These are phyloP conservation scores for Lycophotia porphyrea DNA, from an alignment of 2,888 invertebrate species.

Conservation along the genomic window DNA sequence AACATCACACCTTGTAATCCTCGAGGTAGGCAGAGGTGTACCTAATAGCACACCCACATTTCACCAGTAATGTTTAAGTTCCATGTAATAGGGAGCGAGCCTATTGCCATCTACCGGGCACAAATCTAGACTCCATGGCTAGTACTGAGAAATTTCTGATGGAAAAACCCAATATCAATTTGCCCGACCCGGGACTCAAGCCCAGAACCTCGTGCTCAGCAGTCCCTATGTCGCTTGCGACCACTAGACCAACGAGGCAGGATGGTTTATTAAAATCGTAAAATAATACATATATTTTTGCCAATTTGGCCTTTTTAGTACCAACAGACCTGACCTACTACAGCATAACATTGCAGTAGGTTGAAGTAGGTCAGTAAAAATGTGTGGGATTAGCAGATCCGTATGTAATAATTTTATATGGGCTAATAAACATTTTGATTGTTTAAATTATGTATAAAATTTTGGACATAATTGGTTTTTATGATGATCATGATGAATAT, in stretches of 20 bases:
- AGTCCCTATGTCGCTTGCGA: too few relatives aligned
- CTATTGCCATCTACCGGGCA: not conserved
- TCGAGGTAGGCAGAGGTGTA: too few relatives aligned
- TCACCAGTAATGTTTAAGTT: not conserved
- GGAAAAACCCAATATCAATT: not conserved
- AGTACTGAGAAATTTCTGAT: not conserved
- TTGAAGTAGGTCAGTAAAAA: constrained; percentile 21
- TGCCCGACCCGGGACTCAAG: not conserved
- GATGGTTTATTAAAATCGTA: not conserved
- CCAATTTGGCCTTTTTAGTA: constrained; percentile 35
- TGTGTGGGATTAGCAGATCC: constrained; percentile 39
- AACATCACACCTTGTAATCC: too few relatives aligned
- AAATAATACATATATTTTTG: not conserved
- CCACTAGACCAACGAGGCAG: not conserved
- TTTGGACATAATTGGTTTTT: constrained; percentile 42
- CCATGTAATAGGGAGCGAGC: not conserved
- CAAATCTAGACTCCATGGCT: not conserved
- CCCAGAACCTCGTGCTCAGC: not conserved
- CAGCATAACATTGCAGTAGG: not conserved
- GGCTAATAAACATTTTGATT: constrained; percentile 22
- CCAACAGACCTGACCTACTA: not conserved
- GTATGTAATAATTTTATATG: constrained; percentile 29
- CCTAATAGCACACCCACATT: not conserved
- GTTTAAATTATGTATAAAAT: constrained; percentile 20
- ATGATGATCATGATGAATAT: constrained; percentile 30